Conservation (phyloP, 2,113 vertebrate species). For the Erythrocebus patas region DNA sequence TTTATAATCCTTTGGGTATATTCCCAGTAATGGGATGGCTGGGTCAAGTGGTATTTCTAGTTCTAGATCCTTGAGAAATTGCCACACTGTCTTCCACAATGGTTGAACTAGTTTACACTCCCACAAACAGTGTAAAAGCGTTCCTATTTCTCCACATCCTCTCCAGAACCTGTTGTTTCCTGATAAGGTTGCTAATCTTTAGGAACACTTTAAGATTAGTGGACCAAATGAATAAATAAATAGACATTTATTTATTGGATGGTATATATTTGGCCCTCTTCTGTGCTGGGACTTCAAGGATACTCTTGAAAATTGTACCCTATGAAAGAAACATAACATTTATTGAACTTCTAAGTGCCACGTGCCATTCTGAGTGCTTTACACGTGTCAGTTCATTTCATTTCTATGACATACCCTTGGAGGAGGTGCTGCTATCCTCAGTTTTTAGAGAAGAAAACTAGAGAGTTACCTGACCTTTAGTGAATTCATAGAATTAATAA, state of each 20-base stretch:
- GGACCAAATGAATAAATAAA: background rate
- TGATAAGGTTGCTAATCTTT: background rate
- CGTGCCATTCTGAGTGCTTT: background rate
- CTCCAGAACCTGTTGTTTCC: too few species aligned
- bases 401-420: background rate
- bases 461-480: background rate
- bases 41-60: too few species aligned
- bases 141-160: too few species aligned
- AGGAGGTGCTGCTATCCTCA: background rate
- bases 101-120: too few species aligned
- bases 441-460: background rate
- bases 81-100: too few species aligned
- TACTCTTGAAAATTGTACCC: background rate
- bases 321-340: background rate
- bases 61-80: too few species aligned
- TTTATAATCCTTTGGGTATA: too few species aligned
- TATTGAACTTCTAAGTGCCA: background rate
- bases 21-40: too few species aligned
- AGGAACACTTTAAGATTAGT: background rate
- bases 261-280: background rate
- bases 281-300: background rate
- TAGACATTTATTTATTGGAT: background rate
- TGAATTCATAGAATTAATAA: background rate
- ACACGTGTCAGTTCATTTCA: background rate
- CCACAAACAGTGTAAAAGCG: too few species aligned